Base-by-base conservation (phyloP, 2,888 invertebrate genomes). In the Dryadula phaetusa region DNA sequence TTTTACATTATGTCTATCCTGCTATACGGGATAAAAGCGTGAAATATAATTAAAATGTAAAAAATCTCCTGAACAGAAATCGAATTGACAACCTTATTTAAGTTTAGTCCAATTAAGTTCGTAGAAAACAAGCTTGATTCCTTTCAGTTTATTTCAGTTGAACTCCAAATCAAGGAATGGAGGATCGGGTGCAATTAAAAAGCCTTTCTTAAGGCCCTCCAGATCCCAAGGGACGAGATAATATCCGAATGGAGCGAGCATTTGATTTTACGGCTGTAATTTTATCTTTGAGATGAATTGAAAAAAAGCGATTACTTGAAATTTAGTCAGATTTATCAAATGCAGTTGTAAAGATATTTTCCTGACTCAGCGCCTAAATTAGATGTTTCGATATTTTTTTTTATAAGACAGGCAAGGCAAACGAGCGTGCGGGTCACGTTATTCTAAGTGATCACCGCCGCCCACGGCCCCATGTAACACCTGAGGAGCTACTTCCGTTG, bases 111-210 rank as follows among this genome's bases (percentile, higher is more conserved):
- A 53, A 63, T 18, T 18, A 44, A 53, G 8, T 28, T 18, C 1
- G 4, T 2, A 32, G 52, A 14, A 20, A 8, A 8, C n/a, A 42
- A 44, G 32, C 42, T 63, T 44, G 42, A 53, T 63, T 3, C 18
- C 5, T 14, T 28, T 18, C 28, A 52, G 34, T 61, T 46, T 14
- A 47, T 61, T 46, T 61, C 28, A 32, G 46, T 61, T 53, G 25
- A 63, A 53, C 25, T n/a, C 40, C 10, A 44, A 18, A 18, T n/a
- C 18, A 14, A 32, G n/a, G n/a, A n/a, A n/a, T n/a, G n/a, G 32
- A 7, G 25, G 18, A 53, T 32, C 32, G 42, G 53, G 25, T 3
- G 32, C 63, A 63, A 63, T 63, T 63, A 54, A 63, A 62, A 28
- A 54, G 44, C 40, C 28, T 42, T 54, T 20, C 25, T 63, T 40